These are phyloP conservation scores for Spisula subtruncata DNA, from an alignment of 2,888 invertebrate species.

Conservation along the genomic window DNA sequence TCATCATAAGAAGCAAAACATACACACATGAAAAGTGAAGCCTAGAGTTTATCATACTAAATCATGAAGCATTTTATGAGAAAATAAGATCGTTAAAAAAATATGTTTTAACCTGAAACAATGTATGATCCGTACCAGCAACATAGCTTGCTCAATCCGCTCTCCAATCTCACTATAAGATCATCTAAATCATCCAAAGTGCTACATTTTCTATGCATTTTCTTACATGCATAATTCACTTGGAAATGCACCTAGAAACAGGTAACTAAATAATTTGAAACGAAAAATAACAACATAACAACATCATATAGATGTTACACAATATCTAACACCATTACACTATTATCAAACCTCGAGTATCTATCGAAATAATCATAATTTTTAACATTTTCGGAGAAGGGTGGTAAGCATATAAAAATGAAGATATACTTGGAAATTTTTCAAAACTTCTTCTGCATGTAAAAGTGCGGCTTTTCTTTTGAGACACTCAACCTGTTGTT, in stretches of 20 bases:
- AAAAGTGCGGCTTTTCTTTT: neutral
- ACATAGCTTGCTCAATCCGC: conserved; percentile 9
- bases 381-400: neutral
- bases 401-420: neutral
- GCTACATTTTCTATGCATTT: conserved; percentile 3
- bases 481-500: neutral
- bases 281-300: conserved; percentile 11
- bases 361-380: neutral
- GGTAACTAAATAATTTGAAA: neutral
- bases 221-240: conserved; percentile 7
- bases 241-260: neutral
- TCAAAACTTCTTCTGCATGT: conserved; percentile 21
- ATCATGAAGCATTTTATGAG: neutral
- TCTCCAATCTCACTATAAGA: neutral
- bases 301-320: too few species aligned
- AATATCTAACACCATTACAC: neutral
- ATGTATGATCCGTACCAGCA: conserved; percentile 9
- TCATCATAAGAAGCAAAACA: too few species aligned
- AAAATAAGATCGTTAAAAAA: neutral
- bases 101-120: neutral
- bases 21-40: too few species aligned
- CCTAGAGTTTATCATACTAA: neutral
- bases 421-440: conserved; percentile 9
- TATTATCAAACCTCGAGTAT: neutral
- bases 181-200: neutral